Evolutionary conservation across 2,888 invertebrate species (phyloP).

Genomic region (Epistrophe eligans): DNA sequence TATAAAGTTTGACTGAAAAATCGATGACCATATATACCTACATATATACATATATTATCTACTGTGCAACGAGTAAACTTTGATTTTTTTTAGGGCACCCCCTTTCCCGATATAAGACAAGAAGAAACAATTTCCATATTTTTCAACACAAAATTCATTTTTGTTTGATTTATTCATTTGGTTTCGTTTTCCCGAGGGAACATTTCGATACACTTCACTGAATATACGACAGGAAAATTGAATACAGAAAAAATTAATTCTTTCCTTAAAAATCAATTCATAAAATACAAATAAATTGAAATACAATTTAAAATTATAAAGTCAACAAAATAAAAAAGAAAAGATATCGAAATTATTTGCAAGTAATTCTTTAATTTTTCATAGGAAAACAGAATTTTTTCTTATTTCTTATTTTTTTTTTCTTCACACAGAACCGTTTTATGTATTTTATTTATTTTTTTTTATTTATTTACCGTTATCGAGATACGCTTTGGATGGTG

Average conservation of each 20-base stretch:
- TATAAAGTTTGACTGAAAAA: constrained; percentile 65
- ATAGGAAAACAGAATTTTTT: constrained; percentile 10
- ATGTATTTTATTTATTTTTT: neutral
- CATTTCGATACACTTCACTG: constrained; percentile 66
- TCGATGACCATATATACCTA: constrained; percentile 54
- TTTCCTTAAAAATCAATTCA: constrained; percentile 9
- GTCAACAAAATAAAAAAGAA: neutral
- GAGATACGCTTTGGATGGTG: constrained; percentile 74
- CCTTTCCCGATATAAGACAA: neutral
- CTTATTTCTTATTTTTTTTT: neutral
- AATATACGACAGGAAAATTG: constrained; percentile 53
- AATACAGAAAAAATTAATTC: constrained; percentile 43
- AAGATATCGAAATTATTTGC: neutral
- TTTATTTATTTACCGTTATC: constrained; percentile 59
- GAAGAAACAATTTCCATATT: constrained; percentile 52
- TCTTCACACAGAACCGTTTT: constrained; percentile 62
- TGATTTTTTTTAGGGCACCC: constrained; percentile 44
- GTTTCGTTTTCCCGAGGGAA: constrained; percentile 33
- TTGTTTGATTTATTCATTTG: constrained; percentile 24
- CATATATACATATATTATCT: constrained; percentile 29
- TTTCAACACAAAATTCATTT: constrained; percentile 31
- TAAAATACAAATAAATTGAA: neutral
- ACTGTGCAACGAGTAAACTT: constrained; percentile 56
- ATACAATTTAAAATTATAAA: neutral
- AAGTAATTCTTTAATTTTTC: neutral